Conservation (phyloP, 1,140 invertebrate genomes). For the Papilio dardanus region DNA sequence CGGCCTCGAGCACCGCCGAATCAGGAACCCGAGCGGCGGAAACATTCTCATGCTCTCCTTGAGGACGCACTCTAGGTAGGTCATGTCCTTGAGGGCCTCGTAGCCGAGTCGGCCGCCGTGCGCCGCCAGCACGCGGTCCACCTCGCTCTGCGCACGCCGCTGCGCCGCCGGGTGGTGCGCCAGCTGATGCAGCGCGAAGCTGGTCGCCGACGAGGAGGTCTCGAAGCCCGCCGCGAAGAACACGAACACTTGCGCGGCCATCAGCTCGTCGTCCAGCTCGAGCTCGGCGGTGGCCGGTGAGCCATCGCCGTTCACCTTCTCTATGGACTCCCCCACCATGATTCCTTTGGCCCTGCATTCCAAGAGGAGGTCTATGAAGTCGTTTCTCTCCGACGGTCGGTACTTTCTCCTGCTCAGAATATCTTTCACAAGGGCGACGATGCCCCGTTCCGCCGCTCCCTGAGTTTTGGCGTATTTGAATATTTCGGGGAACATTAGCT, state of each 20-base stretch:
- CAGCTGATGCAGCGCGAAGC: slow-evolving; percentile 82
- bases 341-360: slow-evolving; percentile 76
- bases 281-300: slow-evolving; percentile 49
- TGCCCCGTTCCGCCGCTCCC: slow-evolving; percentile 47
- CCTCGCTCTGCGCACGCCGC: slow-evolving; percentile 82
- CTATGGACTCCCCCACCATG: slow-evolving; percentile 64
- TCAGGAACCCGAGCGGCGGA: slow-evolving; percentile 74
- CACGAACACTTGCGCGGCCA: slow-evolving; percentile 82
- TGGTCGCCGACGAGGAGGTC: slow-evolving; percentile 83
- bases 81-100: slow-evolving; percentile 78
- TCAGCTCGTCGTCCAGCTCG: slow-evolving; percentile 56
- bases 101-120: slow-evolving; percentile 71
- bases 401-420: slow-evolving; percentile 56
- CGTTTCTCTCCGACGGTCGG: slow-evolving; percentile 71
- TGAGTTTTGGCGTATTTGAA: slow-evolving; percentile 53
- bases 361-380: slow-evolving; percentile 84
- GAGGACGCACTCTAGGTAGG: slow-evolving; percentile 71
- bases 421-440: slow-evolving; percentile 48
- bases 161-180: slow-evolving; percentile 84
- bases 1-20: slow-evolving; percentile 65
- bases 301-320: slow-evolving; percentile 70
- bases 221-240: slow-evolving; percentile 85
- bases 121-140: slow-evolving; percentile 77
- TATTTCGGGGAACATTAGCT: slow-evolving; percentile 52
- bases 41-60: slow-evolving; percentile 81